Evolutionary conservation across 2,797 vertebrate species (phyloP), one percentile per base, ranked within the genome.

Genomic region (Thaleichthys pacificus): DNA sequence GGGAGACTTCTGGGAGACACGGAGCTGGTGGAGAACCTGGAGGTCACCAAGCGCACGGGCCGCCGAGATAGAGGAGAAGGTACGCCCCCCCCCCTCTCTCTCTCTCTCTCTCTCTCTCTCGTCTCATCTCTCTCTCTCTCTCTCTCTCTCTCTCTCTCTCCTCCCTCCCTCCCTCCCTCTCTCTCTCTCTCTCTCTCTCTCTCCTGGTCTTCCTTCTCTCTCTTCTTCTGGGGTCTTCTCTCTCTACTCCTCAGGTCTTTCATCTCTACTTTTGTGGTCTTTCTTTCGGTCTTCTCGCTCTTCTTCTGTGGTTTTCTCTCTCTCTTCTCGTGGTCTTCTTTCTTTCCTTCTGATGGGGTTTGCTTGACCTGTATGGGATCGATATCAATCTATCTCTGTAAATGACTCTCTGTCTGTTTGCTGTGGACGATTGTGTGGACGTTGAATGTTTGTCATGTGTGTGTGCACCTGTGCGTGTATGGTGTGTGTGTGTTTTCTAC

Each of bases 1-100:
- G 0, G 96, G 96, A 68, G 92, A 97, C 89, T 99, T 99, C 92
- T 99, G 61, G 96, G 91, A 19, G 97, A 99, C 88, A 96, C 93
- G 0, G 94, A 92, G 0, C 76, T 99, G 82, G 96, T 99, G 85
- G 97, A 98, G 78, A 99, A 96, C 83, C 86, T 99, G 80, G 97
- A 99, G 88, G 94, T 86, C 1, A 98, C 96, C 61, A 99, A 98
- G 81, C 86, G 93, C 79, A 99, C 96, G 0, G 0, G 2, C 97
- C 0, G 95, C 94, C 0, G 96, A 98, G 81, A 95, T 99, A 0
- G 91, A 96, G 81, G 88, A 93, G 75, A 98, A 98, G 95, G 97
- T 97, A 2, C 11, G 5, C 1, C 54, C 24, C 15, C 58, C 30
- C 11, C 17, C 21, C 9, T 12, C 49, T 38, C 14, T 8, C 15